Evolutionary conservation across 2,113 vertebrate genomes (phyloP), one percentile per base, ranked within the genome.

Genomic region (Mixornis gularis): DNA sequence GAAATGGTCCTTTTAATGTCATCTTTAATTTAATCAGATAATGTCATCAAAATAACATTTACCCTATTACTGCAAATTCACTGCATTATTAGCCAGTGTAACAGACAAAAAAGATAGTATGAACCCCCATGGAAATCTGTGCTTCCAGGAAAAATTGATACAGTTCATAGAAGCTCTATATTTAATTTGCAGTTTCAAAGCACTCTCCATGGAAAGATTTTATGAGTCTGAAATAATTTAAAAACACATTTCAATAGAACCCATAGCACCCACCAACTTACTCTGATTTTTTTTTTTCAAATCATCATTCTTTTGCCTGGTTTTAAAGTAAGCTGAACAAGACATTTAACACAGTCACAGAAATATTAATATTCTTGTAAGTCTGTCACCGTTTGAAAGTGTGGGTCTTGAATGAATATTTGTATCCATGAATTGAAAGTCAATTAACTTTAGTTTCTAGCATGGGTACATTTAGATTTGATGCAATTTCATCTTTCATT

Each of bases 181-280:
- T 97, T 98, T 97, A 98, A 98, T 98, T 97, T 97, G 95, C 96
- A 97, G 88, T 98, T 97, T 94, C 96, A 96, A 97, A 98, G 95
- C 85, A 92, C 96, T 96, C 96, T 97, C 96, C 94, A 81, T 95
- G 96, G 97, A 95, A 96, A 97, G 79, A 85, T 96, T 98, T 97
- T 97, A 98, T 94, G 94, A 91, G 95, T 97, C 96, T 97, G 95
- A 97, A 97, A 97, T 97, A 97, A 97, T 97, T 97, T 97, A 66
- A 97, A 97, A 96, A 92, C 91, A 97, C 80, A 46, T 95, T 96
- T 94, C 82, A 94, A 73, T 95, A 88, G 72, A 96, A 95, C 76
- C 64, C 87, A 27, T 89, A 95, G 95, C 89, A 86, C 46, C 48
- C 36, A 72, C 77, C 66, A 91, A 87, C 77, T 89, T 92, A 71